Conservation (phyloP, 2,888 invertebrate species). For the Sericinus montela region DNA sequence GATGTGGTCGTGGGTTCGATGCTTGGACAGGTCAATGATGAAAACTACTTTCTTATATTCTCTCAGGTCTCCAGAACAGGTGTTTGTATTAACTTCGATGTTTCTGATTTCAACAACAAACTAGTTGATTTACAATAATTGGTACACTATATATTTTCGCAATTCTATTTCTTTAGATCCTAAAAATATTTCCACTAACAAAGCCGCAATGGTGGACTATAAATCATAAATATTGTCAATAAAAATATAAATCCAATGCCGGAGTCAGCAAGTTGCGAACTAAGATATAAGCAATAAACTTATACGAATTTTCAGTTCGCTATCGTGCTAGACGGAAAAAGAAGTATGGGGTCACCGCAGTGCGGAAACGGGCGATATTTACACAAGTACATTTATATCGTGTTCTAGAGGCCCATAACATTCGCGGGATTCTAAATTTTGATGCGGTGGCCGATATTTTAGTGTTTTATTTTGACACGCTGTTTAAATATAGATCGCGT, state of each 20-base stretch:
- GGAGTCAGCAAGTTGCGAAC: conserved; percentile 11
- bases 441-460: conserved; percentile 14
- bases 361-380: conserved; percentile 18
- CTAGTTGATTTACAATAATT: no score
- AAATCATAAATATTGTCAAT: conserved; percentile 21
- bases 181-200: conserved; percentile 13
- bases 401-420: conserved; percentile 16
- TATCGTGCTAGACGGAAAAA: conserved; percentile 17
- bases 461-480: conserved; percentile 11
- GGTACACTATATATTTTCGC: no score
- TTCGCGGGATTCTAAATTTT: conserved; percentile 13
- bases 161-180: not conserved
- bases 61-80: no score
- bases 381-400: conserved; percentile 11
- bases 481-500: conserved; percentile 8
- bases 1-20: no score
- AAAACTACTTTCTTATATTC: no score
- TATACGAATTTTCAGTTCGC: conserved; percentile 15
- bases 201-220: conserved; percentile 8
- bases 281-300: conserved; percentile 19
- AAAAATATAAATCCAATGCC: conserved; percentile 18
- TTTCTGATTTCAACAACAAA: not conserved
- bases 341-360: conserved; percentile 18
- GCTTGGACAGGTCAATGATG: no score
- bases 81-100: no score